A percentile compares a stretch with the other conserved stretches of the same genome.
Evolutionary conservation across 1,140 invertebrate species (phyloP).

Genomic region (Tetragonula clypearis): DNA sequence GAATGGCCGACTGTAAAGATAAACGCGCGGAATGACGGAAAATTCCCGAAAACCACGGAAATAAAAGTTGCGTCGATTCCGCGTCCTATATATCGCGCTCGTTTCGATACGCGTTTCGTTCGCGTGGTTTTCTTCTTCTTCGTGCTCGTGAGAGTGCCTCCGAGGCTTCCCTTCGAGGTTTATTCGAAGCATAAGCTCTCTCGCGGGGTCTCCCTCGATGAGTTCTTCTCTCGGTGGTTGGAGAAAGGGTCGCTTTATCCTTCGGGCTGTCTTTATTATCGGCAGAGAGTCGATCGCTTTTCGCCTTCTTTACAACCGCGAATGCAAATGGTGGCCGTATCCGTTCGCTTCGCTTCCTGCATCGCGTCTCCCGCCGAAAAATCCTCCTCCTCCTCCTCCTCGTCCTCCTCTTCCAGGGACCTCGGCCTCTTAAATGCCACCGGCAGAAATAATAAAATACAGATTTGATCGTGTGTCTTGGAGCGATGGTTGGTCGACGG

Average conservation of each 20-base stretch:
- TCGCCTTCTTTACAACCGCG: slow-evolving; percentile 75
- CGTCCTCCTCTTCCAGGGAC: neutral
- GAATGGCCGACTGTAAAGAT: slow-evolving; percentile 69
- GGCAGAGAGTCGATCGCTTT: slow-evolving; percentile 67
- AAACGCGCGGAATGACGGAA: slow-evolving; percentile 56
- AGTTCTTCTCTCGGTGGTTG: slow-evolving; percentile 21
- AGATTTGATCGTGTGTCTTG: slow-evolving; percentile 62
- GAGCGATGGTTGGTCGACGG: neutral
- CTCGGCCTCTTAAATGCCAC: slow-evolving; percentile 69
- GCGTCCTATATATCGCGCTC: neutral
- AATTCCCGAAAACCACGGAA: slow-evolving; percentile 52
- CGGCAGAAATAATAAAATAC: slow-evolving; percentile 79
- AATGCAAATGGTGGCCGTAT: slow-evolving; percentile 77
- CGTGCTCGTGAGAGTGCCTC: neutral
- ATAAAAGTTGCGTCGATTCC: slow-evolving; percentile 51
- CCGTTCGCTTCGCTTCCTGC: slow-evolving; percentile 71
- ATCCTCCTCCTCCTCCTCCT: neutral
- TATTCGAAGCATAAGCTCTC: slow-evolving; percentile 74
- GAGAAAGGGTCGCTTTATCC: slow-evolving; percentile 58
- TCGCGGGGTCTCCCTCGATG: slow-evolving; percentile 27
- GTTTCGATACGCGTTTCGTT: slow-evolving; percentile 10
- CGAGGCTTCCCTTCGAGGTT: slow-evolving; percentile 64
- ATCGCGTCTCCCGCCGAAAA: slow-evolving; percentile 17
- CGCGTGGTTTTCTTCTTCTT: slow-evolving; percentile 30
- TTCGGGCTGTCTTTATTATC: slow-evolving; percentile 70